Evolutionary conservation across 23 tunicate species (phyloP), one percentile per base, ranked within the genome.

Genomic region (Styela clava): DNA sequence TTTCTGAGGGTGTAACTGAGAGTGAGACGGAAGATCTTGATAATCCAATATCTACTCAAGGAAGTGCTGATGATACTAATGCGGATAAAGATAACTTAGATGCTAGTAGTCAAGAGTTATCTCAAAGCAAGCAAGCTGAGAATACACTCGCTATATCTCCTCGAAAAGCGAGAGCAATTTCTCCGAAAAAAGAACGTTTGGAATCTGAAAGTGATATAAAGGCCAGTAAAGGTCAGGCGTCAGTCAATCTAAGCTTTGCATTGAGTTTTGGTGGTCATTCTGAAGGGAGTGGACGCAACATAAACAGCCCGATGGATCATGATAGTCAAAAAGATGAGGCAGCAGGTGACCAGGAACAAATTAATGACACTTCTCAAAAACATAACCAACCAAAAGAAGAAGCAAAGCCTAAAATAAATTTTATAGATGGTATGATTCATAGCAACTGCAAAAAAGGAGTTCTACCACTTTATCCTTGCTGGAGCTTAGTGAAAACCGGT

Each of bases 351-450:
- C 27, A 26, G n/a, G 78, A 72, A 16, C 78, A 72, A 32, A 52
- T 19, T 1, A 27, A 25, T 27, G 71, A 16, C 16, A 16, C 16
- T 19, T 25, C 64, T n/a, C 64, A 44, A 21, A 76, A 76, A 24
- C 16, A 1, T 16, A 52, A 27, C 65, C 64, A 52, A 25, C 2
- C 28, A 21, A 2, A 22, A 24, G 85, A 82, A 36, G 62, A 35
- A 0, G 24, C 20, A 37, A 61, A 51, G 12, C 22, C 70, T 18
- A 67, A 78, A 35, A 79, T 52, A 16, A 83, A 73, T 1, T 91
- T 69, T 76, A 82, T 86, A 5, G 85, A 87, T 31, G 99, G 99
- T 2, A 96, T 96, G 99, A 78, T 91, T 22, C 92, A 92, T 68
- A 83, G 90, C 29, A 74, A 71, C 3, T 76, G 78, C 2, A 69